phyloP scores from a whole-genome alignment of 2,797 vertebrate genomes.

The Gymnothorax javanicus region DNA sequence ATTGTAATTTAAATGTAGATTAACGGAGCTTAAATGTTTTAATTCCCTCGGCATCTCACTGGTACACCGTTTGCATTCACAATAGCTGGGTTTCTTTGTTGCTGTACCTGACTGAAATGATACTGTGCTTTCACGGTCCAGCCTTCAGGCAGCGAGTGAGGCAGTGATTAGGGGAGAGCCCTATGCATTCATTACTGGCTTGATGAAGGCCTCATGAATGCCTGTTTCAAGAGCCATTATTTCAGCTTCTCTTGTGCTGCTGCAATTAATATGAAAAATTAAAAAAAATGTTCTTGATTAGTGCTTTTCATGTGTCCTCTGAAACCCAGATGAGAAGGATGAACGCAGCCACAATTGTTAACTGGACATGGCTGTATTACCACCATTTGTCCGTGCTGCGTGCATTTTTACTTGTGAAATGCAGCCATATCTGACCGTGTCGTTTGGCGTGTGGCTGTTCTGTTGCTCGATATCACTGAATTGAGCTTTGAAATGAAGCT shows the following conservation, averaged over 20 bases:
- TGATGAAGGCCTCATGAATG: not conserved
- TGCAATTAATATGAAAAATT: not conserved
- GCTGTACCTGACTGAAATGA: not conserved
- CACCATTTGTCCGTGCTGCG: not conserved
- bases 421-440: not conserved
- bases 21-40: constrained; percentile 10
- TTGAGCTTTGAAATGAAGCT: not conserved
- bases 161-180: not conserved
- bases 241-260: not conserved
- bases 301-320: not conserved
- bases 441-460: not conserved
- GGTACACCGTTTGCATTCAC: not conserved
- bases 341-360: not conserved
- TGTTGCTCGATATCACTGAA: not conserved
- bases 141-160: not conserved
- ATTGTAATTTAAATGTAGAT: not conserved
- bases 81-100: not conserved
- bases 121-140: constrained; percentile 1
- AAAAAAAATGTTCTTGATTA: not conserved
- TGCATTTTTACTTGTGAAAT: not conserved
- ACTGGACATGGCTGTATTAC: not conserved
- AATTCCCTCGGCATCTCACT: not conserved
- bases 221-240: not conserved
- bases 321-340: not conserved
- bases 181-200: not conserved